Evolutionary conservation across 2,888 invertebrate genomes (phyloP).

Genomic region (Limnephilus rhombicus): DNA sequence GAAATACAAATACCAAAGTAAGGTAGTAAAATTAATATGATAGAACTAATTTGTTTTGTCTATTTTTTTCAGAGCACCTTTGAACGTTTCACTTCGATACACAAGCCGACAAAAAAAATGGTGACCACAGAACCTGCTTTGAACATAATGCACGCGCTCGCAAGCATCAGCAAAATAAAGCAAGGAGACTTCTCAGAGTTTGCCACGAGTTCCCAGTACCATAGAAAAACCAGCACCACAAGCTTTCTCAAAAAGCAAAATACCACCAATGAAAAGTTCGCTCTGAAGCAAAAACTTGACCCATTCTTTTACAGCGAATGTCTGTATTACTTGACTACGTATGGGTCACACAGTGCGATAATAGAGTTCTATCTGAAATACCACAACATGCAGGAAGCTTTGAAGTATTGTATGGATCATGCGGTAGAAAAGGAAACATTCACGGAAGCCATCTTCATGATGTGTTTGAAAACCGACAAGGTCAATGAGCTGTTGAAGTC

Average conservation of each 20-base stretch:
- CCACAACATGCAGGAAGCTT: conserved; percentile 82
- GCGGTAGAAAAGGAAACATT: conserved; percentile 84
- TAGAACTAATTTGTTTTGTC: not conserved
- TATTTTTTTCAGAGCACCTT: conserved; percentile 52
- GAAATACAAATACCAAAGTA: no score
- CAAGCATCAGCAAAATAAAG: conserved; percentile 78
- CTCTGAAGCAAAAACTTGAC: conserved; percentile 73
- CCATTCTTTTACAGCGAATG: conserved; percentile 86
- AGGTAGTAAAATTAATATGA: no score
- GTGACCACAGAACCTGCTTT: conserved; percentile 78
- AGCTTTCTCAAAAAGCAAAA: conserved; percentile 72
- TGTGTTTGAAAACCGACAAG: conserved; percentile 82
- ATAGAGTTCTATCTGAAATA: conserved; percentile 88
- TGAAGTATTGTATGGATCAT: conserved; percentile 84
- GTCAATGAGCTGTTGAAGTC: conserved; percentile 80
- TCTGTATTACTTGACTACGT: conserved; percentile 87
- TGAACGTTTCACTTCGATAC: conserved; percentile 49
- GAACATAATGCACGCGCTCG: conserved; percentile 79
- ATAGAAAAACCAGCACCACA: conserved; percentile 74
- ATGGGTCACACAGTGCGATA: conserved; percentile 86
- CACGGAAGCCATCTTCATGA: conserved; percentile 84
- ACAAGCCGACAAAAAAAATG: conserved; percentile 71
- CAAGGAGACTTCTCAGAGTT: conserved; percentile 78
- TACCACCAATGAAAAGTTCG: conserved; percentile 68
- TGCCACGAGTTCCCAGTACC: conserved; percentile 72